Conservation (phyloP, 2,797 vertebrate species). For the Ibycter americanus region DNA sequence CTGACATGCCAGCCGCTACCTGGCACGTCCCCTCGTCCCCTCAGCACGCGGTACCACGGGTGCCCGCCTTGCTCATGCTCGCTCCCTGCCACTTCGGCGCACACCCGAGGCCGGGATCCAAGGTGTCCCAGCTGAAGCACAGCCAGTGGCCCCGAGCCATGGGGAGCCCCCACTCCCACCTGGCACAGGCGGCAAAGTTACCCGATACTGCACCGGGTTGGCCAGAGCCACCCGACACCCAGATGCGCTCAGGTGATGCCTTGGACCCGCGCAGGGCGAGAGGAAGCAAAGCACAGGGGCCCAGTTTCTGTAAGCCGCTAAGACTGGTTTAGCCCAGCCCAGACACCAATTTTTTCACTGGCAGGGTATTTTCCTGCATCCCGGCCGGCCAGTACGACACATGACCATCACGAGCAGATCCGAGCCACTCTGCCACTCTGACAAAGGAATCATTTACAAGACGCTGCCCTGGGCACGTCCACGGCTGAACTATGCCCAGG, state of each 20-base stretch:
- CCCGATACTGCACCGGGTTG: neutral
- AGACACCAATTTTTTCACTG: neutral
- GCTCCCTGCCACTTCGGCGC: fast-evolving
- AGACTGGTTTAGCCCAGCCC: neutral
- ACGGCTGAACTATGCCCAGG: neutral
- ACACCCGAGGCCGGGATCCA: fast-evolving
- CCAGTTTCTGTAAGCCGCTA: neutral
- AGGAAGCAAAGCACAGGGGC: neutral
- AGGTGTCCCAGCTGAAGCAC: fast-evolving
- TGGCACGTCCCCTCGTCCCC: neutral
- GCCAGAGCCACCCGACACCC: constrained; percentile 10
- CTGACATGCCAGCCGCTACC: neutral
- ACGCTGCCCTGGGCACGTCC: neutral
- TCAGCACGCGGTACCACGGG: fast-evolving
- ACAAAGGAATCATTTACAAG: constrained; percentile 63
- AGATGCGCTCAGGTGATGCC: fast-evolving
- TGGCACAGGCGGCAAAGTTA: neutral
- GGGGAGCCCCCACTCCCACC: neutral
- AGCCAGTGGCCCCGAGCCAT: fast-evolving
- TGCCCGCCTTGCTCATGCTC: neutral
- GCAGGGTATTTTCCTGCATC: neutral
- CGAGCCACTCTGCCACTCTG: neutral
- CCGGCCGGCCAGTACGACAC: neutral
- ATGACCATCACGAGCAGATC: constrained; percentile 33
- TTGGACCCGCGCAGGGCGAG: fast-evolving